A percentile compares a stretch with the other conserved stretches of the same genome.
Conservation (phyloP, 2,888 invertebrate species). For the Ochlodes sylvanus region DNA sequence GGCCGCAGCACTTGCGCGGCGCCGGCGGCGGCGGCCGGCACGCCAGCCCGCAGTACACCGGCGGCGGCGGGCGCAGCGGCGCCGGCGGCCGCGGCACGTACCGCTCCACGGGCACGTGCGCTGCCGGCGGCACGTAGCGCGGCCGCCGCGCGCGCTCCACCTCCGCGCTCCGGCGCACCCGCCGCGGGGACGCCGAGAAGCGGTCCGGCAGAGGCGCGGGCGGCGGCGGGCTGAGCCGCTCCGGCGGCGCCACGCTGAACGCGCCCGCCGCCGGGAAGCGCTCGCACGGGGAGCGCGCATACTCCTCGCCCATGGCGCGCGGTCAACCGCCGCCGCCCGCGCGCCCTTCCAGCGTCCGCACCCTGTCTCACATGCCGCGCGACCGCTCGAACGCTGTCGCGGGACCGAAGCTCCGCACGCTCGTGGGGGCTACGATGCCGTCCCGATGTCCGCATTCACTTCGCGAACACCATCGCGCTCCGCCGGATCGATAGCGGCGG, state of each 20-base stretch:
- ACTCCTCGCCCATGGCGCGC: conserved; percentile 84
- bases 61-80: conserved; percentile 76
- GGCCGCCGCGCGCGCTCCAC: conserved; percentile 87
- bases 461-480: conserved; percentile 77
- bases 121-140: conserved; percentile 88
- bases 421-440: conserved; percentile 70
- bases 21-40: conserved; percentile 74
- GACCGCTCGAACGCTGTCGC: conserved; percentile 72
- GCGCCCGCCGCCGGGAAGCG: conserved; percentile 83
- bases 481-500: conserved; percentile 78
- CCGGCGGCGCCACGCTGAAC: conserved; percentile 87
- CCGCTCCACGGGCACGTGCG: conserved; percentile 89
- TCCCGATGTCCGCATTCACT: conserved; percentile 83
- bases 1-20: conserved; percentile 77
- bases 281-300: conserved; percentile 83
- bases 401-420: conserved; percentile 65
- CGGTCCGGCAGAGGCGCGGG: conserved; percentile 86
- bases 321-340: conserved; percentile 82
- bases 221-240: conserved; percentile 87
- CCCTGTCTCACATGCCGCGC: conserved; percentile 79
- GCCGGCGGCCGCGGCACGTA: conserved; percentile 87
- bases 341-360: conserved; percentile 70
- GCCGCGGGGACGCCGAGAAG: conserved; percentile 84
- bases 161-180: conserved; percentile 87
- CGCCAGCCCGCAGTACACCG: conserved; percentile 83